Evolutionary conservation across 2,797 vertebrate genomes (phyloP), one percentile per base, ranked within the genome.

Genomic region (Xenops minutus): DNA sequence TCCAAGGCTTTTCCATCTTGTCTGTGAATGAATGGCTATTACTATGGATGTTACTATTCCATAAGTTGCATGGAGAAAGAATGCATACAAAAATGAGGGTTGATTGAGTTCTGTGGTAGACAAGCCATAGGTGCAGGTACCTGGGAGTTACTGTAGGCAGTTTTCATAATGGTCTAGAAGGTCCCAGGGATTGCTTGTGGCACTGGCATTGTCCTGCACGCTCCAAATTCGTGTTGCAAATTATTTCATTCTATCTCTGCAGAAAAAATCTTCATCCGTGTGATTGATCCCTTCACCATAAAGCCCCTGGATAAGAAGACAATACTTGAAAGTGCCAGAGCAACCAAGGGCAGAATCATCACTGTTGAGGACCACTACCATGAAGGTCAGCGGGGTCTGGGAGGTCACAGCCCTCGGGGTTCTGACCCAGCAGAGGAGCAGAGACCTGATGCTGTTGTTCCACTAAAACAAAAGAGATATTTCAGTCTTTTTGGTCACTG

Each of bases 301-400:
- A 99, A 99, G 97, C 99, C 99, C 8, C 97, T 99, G 98, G 99
- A 99, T 93, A 95, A 96, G 81, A 99, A 99, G 94, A 99, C 98
- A 91, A 99, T 99, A 96, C 98, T 98, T 8, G 98, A 99, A 91
- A 98, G 97, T 52, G 98, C 98, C 46, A 98, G 98, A 43, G 98
- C 97, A 13, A 99, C 99, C 89, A 98, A 98, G 92, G 99, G 99
- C 93, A 98, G 98, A 74, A 98, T 99, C 96, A 97, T 99, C 95
- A 99, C 98, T 0, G 99, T 99, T 94, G 99, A 99, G 93, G 99
- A 99, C 94, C 99, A 99, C 96, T 99, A 99, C 96, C 98, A 98
- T 12, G 99, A 99, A 98, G 99, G 99, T 99, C 95, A 84, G 96
- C 26, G 13, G 37, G 14, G 14, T 51, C 32, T 15, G 13, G 44